Evolutionary conservation across 1,140 invertebrate species (phyloP), one percentile per base, ranked within the genome.

Genomic region (Hydropsyche tenuis): DNA sequence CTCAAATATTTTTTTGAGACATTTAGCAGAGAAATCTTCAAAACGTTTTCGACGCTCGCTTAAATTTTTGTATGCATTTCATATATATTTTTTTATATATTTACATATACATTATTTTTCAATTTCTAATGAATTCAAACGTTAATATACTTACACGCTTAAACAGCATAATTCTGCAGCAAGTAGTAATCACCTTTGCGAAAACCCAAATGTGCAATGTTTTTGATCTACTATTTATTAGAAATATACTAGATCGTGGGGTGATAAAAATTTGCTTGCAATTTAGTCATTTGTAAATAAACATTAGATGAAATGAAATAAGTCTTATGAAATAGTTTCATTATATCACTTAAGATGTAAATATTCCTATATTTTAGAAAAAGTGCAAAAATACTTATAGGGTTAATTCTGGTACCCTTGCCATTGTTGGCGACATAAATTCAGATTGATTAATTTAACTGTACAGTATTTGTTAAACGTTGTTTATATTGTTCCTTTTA

Each of bases 381-480:
- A 42, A 18, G 63, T 42, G 64, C 25, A 68, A 65, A 63, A 48
- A 46, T 46, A 48, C 42, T 64, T 37, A 25, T 60, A 77, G 56
- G 42, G 62, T 66, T 75, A 56, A 30, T 48, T 20, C 27, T 27
- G 63, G 56, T 51, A 72, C 63, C 20, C 46, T 71, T 68, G 18
- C 42, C 43, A 6, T n/a, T 60, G 46, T 45, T 20, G 37, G 30
- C 30, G 9, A 60, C 20, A 14, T 60, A 27, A 65, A 48, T 30
- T 65, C 14, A 48, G 16, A 27, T 43, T 42, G 16, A 64, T 48
- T 25, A 25, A 63, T 43, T 72, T 45, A 62, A 71, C 16, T 64
- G 69, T 77, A 73, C 72, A 76, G 72, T 76, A 76, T 72, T 71
- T 65, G 73, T 76, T 73, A 65, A 76, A 76, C 65, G 65, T 74